Percentiles rank a stretch among this genome's conserved stretches.
Conservation (phyloP, 2,113 vertebrate species). For the Oncorhynchus nerka region DNA sequence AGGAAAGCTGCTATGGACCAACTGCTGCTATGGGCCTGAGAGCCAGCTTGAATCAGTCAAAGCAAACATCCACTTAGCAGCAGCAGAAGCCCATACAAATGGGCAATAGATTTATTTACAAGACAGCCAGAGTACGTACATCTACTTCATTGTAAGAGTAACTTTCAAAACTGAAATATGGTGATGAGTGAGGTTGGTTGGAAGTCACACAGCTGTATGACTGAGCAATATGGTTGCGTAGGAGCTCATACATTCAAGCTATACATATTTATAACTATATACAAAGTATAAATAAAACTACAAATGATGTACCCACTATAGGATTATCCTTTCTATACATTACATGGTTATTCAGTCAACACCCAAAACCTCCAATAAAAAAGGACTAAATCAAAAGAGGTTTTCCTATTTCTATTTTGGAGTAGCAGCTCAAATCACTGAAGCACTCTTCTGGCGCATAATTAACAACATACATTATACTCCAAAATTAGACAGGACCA, state of each 20-base stretch:
- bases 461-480: slow-evolving; percentile 42
- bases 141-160: slow-evolving; percentile 37
- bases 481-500: slow-evolving; percentile 34
- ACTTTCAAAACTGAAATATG: not conserved
- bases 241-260: slow-evolving; percentile 70
- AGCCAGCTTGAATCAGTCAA: slow-evolving; percentile 67
- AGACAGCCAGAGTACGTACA: slow-evolving; percentile 48
- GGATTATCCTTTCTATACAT: slow-evolving; percentile 53
- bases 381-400: slow-evolving; percentile 38
- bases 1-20: slow-evolving; percentile 12
- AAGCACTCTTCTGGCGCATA: slow-evolving; percentile 53
- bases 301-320: slow-evolving; percentile 54
- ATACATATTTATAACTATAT: slow-evolving; percentile 53
- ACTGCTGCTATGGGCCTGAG: slow-evolving; percentile 35
- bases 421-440: slow-evolving; percentile 48
- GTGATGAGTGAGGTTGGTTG: slow-evolving; percentile 30
- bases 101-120: slow-evolving; percentile 53
- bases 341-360: slow-evolving; percentile 38
- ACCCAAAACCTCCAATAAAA: slow-evolving; percentile 43
- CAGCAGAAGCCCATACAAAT: slow-evolving; percentile 44
- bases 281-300: slow-evolving; percentile 78
- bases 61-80: slow-evolving; percentile 40
- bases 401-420: slow-evolving; percentile 52
- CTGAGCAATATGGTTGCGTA: slow-evolving; percentile 51
- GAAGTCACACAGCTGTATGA: slow-evolving; percentile 14